Percentiles rank a stretch among this genome's conserved stretches.
Conservation (phyloP, 2,888 invertebrate species). For the Mystacides longicornis region DNA sequence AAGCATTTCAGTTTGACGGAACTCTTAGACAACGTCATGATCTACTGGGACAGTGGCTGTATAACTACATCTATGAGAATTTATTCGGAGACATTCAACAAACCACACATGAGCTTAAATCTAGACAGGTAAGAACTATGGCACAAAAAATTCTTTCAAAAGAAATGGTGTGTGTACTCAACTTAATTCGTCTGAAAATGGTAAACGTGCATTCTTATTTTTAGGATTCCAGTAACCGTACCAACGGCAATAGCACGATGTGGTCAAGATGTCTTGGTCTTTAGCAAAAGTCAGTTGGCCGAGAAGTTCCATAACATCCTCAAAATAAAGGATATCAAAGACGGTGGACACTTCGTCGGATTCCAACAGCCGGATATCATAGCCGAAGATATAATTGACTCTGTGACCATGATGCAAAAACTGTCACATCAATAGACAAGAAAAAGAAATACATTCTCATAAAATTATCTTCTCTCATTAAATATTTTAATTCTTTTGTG, state of each 20-base stretch:
- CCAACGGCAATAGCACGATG: conserved; percentile 67
- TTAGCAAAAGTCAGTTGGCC: conserved; percentile 53
- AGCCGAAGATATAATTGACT: conserved; percentile 60
- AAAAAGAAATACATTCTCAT: no score
- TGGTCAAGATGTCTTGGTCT: conserved; percentile 57
- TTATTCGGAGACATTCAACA: conserved; percentile 37
- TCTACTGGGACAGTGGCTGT: conserved; percentile 68
- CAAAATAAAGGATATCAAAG: conserved; percentile 52
- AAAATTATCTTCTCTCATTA: no score
- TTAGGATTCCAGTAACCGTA: conserved; percentile 57
- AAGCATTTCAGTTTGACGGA: conserved; percentile 53
- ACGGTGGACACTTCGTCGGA: conserved; percentile 82
- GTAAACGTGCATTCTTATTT: conserved; percentile 27
- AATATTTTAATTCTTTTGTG: no score
- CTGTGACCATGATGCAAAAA: no score
- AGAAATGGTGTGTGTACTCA: not conserved
- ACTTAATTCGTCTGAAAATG: not conserved
- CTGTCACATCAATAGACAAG: no score
- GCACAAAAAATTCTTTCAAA: not conserved
- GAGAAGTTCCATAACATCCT: conserved; percentile 59
- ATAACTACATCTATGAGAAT: conserved; percentile 64
- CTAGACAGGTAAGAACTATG: conserved; percentile 36
- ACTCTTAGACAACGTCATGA: conserved; percentile 69
- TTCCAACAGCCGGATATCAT: conserved; percentile 68
- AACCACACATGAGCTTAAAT: conserved; percentile 23